phyloP scores from a whole-genome alignment of 2,113 vertebrate genomes.

The Telmatochromis sp. region DNA sequence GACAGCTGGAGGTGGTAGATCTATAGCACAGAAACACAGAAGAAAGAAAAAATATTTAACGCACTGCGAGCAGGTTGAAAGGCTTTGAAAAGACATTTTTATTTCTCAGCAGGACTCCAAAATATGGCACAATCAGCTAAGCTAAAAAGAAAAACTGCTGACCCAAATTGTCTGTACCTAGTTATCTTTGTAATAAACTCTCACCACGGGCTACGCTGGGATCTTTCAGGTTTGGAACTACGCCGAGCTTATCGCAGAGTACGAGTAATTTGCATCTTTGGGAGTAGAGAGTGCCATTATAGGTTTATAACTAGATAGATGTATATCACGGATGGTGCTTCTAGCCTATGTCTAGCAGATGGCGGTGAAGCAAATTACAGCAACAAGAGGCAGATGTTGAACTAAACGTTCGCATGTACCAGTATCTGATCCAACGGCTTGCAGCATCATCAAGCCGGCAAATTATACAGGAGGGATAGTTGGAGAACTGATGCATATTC shows the following conservation, averaged over 20 bases:
- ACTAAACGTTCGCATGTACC: slow-evolving; percentile 41
- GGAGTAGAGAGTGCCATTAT: slow-evolving; percentile 19
- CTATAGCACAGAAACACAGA: slow-evolving; percentile 42
- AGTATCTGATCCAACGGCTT: slow-evolving; percentile 38
- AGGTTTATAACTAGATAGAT: slow-evolving; percentile 46
- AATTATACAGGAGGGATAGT: slow-evolving; percentile 31
- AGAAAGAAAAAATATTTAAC: slow-evolving; percentile 23
- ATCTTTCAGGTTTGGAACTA: neutral
- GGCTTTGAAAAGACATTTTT: neutral
- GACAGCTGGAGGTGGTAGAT: slow-evolving; percentile 48
- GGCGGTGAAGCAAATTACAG: slow-evolving; percentile 45
- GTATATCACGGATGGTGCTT: slow-evolving; percentile 20
- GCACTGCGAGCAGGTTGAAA: neutral
- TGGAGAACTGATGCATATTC: slow-evolving; percentile 12
- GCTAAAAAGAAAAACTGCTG: neutral
- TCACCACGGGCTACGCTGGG: neutral
- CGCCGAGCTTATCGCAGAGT: neutral
- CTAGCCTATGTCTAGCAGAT: slow-evolving; percentile 49
- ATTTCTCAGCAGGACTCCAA: neutral
- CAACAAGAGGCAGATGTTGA: slow-evolving; percentile 60
- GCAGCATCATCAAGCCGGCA: slow-evolving; percentile 22
- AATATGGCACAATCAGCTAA: neutral
- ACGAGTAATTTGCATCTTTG: slow-evolving; percentile 22
- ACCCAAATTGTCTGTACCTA: neutral
- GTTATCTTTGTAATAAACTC: neutral